A percentile compares a stretch with the other conserved stretches of the same genome.
Conservation (phyloP, 1,140 invertebrate genomes). For the Cyclargus thomasi region DNA sequence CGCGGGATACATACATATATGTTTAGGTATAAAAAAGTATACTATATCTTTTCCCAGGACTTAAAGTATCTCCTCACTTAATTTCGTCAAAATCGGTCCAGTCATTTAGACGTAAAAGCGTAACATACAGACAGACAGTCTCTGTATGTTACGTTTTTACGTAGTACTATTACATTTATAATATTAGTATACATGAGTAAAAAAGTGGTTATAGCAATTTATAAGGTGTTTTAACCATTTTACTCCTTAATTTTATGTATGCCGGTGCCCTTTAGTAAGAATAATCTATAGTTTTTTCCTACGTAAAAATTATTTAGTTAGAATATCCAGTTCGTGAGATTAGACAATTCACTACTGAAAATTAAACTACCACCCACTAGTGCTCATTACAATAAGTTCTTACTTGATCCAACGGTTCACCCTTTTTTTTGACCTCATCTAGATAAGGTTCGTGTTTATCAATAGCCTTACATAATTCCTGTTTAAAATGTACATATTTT, state of each 20-base stretch:
- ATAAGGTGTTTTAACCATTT: too few species aligned
- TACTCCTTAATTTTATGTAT: neutral
- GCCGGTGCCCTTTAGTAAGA: neutral
- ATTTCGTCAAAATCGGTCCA: too few species aligned
- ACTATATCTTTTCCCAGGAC: too few species aligned
- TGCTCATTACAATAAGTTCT: slow-evolving; percentile 70
- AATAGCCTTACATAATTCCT: slow-evolving; percentile 86
- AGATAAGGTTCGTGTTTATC: slow-evolving; percentile 83
- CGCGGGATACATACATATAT: too few species aligned
- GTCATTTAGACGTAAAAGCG: too few species aligned
- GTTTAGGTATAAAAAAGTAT: too few species aligned
- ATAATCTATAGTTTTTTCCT: neutral
- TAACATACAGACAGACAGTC: too few species aligned
- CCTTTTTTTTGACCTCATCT: slow-evolving; percentile 82
- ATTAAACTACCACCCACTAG: slow-evolving; percentile 62
- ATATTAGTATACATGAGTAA: too few species aligned
- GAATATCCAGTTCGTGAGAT: slow-evolving; percentile 42
- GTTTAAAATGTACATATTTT: slow-evolving; percentile 56
- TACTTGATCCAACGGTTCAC: slow-evolving; percentile 91
- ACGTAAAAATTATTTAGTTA: slow-evolving; percentile 16
- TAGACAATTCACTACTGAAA: slow-evolving; percentile 61
- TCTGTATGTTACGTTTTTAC: too few species aligned
- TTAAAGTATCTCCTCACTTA: too few species aligned
- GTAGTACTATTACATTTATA: too few species aligned
- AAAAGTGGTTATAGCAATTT: too few species aligned